Percentiles rank a stretch among this genome's conserved stretches.
These are phyloP conservation scores for Ochotona curzoniae DNA, from an alignment of 2,113 vertebrate genomes.

Conservation along the genomic window DNA sequence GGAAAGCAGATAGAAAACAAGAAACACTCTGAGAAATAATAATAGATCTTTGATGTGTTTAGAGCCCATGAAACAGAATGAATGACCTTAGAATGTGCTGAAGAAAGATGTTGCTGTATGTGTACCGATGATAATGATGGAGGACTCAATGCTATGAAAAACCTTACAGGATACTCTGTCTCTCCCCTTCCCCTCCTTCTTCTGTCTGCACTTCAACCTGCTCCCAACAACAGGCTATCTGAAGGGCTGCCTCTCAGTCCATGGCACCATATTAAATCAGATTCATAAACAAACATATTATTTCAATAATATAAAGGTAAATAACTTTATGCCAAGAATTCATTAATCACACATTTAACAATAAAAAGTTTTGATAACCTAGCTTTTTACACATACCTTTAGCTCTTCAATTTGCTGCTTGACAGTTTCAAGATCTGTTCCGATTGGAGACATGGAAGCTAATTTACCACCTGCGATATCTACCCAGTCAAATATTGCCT, in stretches of 20 bases:
- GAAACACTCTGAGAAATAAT: neutral
- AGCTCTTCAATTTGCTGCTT: slow-evolving; percentile 98
- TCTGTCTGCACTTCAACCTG: neutral
- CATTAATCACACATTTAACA: neutral
- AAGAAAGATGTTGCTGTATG: neutral
- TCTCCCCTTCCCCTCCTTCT: too few species aligned
- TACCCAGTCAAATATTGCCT: slow-evolving; percentile 99
- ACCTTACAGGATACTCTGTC: neutral
- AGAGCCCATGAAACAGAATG: neutral
- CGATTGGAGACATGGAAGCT: slow-evolving; percentile 96
- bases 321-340: neutral
- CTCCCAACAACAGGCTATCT: neutral
- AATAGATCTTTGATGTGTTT: neutral
- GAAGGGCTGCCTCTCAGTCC: neutral
- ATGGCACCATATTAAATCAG: neutral
- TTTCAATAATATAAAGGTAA: neutral
- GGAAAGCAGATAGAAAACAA: slow-evolving; percentile 29
- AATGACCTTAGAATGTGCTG: neutral
- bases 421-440: slow-evolving; percentile 98
- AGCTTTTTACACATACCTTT: slow-evolving; percentile 90
- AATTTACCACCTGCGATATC: slow-evolving; percentile 96
- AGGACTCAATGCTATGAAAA: neutral
- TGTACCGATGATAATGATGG: neutral
- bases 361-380: neutral
- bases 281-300: slow-evolving; percentile 20